Base-by-base conservation (phyloP, 1,140 invertebrate species). In the Vollenhovia emeryi region DNA sequence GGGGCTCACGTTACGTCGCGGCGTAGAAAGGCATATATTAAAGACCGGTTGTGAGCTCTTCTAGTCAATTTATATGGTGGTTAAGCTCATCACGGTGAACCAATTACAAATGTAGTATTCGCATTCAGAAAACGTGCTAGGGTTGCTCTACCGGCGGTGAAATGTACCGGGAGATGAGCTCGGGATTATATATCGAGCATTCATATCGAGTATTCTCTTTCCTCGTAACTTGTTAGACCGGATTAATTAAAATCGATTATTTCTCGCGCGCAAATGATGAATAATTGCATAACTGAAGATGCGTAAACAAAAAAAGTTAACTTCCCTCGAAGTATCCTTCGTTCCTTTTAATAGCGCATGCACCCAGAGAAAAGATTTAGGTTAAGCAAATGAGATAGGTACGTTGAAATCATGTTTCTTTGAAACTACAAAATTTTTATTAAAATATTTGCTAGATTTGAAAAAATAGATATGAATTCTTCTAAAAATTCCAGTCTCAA, bases 21-120 rank as follows among this genome's bases (percentile, higher is more conserved):
- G 48, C 36, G 7, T 21, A 69, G 78, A 69, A 57, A 80, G 78
- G 78, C 78, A 71, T 82, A 71, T 52, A 82, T 82, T 82, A 82
- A 71, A 82, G 66, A 82, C 78, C 66, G 78, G 78, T 82, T 57
- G 64, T 45, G 50, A 21, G 36, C 50, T 71, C 64, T 82, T 82
- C 78, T 73, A 71, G 78, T 71, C 50, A 82, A 82, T 82, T 82
- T 82, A 82, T 80, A 71, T 82, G 66, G 66, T 15, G 36, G 78
- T 82, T 71, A 57, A 82, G 78, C 66, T 82, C 78, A 82, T 82
- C 78, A 82, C 40, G 66, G 50, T 18, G 50, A 82, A 57, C 66
- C 78, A 82, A 82, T 82, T 82, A 82, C 66, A 82, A n/a, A 82
- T 82, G 66, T 82, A 82, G 64, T 71, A 82, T 57, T 82, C 78